Percentiles rank a stretch among this genome's conserved stretches.
These are phyloP conservation scores for Galemys pyrenaicus DNA, from an alignment of 2,113 vertebrate species.

Conservation along the genomic window DNA sequence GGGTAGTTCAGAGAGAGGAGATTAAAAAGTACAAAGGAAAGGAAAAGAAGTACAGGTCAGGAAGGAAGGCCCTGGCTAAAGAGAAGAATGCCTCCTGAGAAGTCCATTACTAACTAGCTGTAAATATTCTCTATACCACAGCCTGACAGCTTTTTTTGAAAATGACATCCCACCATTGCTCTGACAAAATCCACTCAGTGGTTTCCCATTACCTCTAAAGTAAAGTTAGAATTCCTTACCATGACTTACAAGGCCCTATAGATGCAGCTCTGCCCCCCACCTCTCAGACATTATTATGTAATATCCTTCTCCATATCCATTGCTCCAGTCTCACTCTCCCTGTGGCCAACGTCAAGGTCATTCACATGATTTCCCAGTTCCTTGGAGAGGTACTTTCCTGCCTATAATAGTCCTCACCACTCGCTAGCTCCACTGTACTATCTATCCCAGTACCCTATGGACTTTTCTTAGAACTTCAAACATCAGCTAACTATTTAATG, in stretches of 20 bases:
- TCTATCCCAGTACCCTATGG: neutral
- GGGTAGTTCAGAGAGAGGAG: neutral
- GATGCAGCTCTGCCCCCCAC: neutral
- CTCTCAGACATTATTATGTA: fast-evolving
- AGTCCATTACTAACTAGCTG: neutral
- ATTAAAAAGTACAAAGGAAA: neutral
- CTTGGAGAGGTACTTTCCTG: neutral
- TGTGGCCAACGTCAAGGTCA: neutral
- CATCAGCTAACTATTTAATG: neutral
- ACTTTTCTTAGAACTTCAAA: neutral
- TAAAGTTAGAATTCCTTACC: neutral
- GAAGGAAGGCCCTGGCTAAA: neutral
- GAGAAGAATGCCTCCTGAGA: neutral
- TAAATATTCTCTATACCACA: neutral
- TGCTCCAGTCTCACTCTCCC: neutral
- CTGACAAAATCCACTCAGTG: neutral
- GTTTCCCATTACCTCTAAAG: neutral
- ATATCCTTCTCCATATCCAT: fast-evolving
- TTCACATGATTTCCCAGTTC: neutral
- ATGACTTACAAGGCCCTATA: neutral
- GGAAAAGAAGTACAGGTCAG: neutral
- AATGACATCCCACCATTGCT: neutral
- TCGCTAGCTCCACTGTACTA: neutral
- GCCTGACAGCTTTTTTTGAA: neutral
- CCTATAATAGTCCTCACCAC: neutral